Conservation (phyloP, 2,113 vertebrate species). For the Gopherus evgoodei region DNA sequence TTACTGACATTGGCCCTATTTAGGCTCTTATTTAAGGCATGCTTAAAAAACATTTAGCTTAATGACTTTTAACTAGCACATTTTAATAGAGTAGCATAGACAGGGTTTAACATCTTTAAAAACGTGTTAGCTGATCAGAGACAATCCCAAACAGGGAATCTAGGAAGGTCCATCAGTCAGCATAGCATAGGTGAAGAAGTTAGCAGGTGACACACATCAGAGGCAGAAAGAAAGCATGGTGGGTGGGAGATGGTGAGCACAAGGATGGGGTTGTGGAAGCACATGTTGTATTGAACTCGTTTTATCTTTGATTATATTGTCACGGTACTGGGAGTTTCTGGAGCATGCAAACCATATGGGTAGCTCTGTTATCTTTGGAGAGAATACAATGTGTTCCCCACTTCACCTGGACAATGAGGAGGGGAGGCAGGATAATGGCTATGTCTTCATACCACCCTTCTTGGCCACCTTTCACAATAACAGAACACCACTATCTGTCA, state of each 20-base stretch:
- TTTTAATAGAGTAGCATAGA: neutral
- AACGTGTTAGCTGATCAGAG: rapidly evolving
- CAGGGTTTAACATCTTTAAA: neutral
- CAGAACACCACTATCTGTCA: too few relatives aligned
- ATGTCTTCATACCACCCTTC: neutral
- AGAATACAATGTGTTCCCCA: neutral
- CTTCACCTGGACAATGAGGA: neutral
- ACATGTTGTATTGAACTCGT: too few relatives aligned
- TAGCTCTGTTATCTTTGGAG: neutral
- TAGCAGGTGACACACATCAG: neutral
- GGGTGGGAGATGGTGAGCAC: too few relatives aligned
- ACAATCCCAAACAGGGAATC: neutral
- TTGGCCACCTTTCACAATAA: neutral
- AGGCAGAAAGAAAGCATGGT: too few relatives aligned
- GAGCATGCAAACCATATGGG: neutral
- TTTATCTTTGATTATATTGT: too few relatives aligned
- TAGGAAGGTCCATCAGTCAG: neutral
- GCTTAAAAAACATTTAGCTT: neutral
- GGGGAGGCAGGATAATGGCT: neutral
- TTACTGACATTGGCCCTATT: neutral
- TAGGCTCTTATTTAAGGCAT: neutral
- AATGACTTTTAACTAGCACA: neutral
- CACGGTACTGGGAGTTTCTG: neutral
- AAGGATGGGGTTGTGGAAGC: too few relatives aligned
- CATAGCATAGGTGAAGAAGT: neutral